Conservation (phyloP, 2,888 invertebrate species). For the Patella depressa region DNA sequence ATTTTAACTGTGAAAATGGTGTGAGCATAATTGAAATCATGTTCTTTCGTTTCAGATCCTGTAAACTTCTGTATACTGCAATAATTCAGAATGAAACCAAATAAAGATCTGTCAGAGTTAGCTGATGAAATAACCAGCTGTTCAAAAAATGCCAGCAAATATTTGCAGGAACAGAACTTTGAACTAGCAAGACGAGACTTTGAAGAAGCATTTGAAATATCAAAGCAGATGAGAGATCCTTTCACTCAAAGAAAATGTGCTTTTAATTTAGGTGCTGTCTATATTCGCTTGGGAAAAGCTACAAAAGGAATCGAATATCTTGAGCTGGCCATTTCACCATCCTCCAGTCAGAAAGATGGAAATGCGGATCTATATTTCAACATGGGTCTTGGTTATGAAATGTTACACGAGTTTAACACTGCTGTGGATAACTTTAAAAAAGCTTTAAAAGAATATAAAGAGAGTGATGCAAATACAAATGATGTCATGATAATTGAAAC, state of each 20-base stretch:
- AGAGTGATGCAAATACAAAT: conserved; percentile 30
- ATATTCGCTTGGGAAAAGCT: conserved; percentile 47
- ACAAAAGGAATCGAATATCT: conserved; percentile 53
- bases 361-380: conserved; percentile 66
- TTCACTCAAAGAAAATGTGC: conserved; percentile 57
- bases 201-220: conserved; percentile 41
- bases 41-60: no score
- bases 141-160: conserved; percentile 14
- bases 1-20: no score
- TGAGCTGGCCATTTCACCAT: conserved; percentile 50
- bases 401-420: conserved; percentile 39
- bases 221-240: conserved; percentile 45
- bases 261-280: conserved; percentile 64
- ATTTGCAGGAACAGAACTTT: conserved; percentile 9
- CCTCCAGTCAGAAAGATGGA: conserved; percentile 39
- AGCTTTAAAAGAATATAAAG: conserved; percentile 52
- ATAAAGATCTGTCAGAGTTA: not conserved
- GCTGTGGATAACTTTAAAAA: conserved; percentile 50
- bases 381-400: conserved; percentile 60
- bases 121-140: conserved; percentile 1
- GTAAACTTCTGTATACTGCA: no score
- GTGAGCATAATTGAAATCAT: no score
- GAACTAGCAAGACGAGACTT: conserved; percentile 10
- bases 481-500: conserved; percentile 5
- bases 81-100: not conserved